Evolutionary conservation across 2,797 vertebrate species (phyloP), one percentile per base, ranked within the genome.

Genomic region (Poeciliopsis infans): DNA sequence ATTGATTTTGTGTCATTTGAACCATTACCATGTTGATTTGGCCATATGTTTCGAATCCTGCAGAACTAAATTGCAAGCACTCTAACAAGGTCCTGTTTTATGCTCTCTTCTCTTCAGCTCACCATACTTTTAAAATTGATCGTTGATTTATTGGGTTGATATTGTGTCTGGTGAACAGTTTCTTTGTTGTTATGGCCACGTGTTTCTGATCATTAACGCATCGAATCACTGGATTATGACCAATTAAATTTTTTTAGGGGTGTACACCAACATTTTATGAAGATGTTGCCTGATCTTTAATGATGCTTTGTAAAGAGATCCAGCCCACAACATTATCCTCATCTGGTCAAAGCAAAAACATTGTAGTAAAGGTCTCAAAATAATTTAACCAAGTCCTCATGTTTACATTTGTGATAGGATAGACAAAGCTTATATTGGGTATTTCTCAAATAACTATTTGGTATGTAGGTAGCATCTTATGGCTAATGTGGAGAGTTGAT

Each of bases 21-120:
- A 59, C n/a, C 23, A 28, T 59, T 31, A 59, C 55, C 12, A 5
- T 59, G 55, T 59, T 59, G n/a, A 59, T 59, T 28, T 59, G 53
- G 79, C 53, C 59, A 46, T 10, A 74, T 82, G 78, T 53, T 82
- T 41, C 39, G 57, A 66, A 46, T 59, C 12, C 55, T 59, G n/a
- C n/a, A 59, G 55, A 59, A 59, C n/a, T n/a, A 59, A 59, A 28
- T 31, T 28, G 12, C 55, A 28, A 28, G 11, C n/a, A 28, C n/a
- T 59, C 55, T 15, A 59, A 59, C 25, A 28, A 59, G 55, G 4
- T 28, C n/a, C 55, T 31, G n/a, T 59, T 28, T 28, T 59, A 59
- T 59, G 55, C 4, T 59, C n/a, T 59, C 12, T 28, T 31, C n/a
- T 59, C 55, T 59, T 59, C 55, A 59, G n/a, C 55, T 59, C 55